Conservation (phyloP, 2,113 vertebrate genomes). For the Dicaeum eximium region DNA sequence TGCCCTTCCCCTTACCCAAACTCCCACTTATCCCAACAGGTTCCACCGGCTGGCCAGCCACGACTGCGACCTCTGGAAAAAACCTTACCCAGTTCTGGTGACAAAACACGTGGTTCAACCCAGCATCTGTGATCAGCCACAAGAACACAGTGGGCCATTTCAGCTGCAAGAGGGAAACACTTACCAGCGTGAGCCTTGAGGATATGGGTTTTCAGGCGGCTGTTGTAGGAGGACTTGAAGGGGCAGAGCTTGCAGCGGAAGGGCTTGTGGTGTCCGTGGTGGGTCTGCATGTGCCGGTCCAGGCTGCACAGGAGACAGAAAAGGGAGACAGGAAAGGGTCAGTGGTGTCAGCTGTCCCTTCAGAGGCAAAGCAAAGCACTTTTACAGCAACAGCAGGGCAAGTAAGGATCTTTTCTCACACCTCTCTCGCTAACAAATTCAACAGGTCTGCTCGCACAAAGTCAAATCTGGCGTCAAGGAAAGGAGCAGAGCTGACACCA, state of each 20-base stretch:
- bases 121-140: background rate
- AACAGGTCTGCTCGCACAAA: background rate
- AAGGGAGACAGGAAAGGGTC: background rate
- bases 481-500: background rate
- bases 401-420: background rate
- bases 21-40: background rate
- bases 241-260: conserved; percentile 98
- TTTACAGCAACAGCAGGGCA: background rate
- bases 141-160: background rate
- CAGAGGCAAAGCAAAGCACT: background rate
- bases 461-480: background rate
- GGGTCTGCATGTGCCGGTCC: conserved; percentile 97
- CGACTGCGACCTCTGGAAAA: background rate
- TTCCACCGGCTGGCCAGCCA: background rate
- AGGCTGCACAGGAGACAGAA: conserved; percentile 72
- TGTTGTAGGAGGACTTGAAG: conserved; percentile 96
- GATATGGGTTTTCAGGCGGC: conserved; percentile 95
- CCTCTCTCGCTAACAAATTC: background rate
- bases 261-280: conserved; percentile 96
- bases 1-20: background rate
- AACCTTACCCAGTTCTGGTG: conserved; percentile 21
- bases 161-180: conserved; percentile 23
- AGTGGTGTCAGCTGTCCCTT: background rate
- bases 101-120: background rate
- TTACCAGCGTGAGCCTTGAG: conserved; percentile 95